Evolutionary conservation across 1,140 invertebrate genomes (phyloP), one percentile per base, ranked within the genome.

Genomic region (Scaptomyza graminum): DNA sequence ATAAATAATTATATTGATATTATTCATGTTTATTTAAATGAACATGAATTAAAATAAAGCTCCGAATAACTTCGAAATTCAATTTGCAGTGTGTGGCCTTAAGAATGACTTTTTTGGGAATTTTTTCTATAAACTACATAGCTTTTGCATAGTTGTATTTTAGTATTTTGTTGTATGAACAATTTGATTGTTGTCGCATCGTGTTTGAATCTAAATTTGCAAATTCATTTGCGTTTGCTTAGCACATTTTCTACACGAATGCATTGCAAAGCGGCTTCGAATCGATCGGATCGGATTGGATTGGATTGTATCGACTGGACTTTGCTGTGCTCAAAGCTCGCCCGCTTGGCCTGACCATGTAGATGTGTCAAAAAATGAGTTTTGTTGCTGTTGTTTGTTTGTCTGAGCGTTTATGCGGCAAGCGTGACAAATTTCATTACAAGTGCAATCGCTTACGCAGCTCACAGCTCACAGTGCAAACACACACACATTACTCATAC

Each of bases 151-250:
- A 28, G n/a, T 22, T 54, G 15, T 44, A 25, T 18, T 52, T 50
- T 55, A 31, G 5, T 31, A 28, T 76, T 51, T 70, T 31, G 15
- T 18, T 62, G 31, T 43, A 47, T 55, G 51, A 25, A 41, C 22
- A 41, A 22, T 71, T 61, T 56, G 64, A 49, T 73, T 69, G 28
- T 73, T 77, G 74, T 85, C 76, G 74, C 63, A 81, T 82, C 64
- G 80, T 66, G 61, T 85, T 82, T 88, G 63, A 72, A 78, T 87
- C 76, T 61, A 74, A 85, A 81, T 85, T 68, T 85, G 82, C 70
- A 81, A 83, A 87, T 78, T 85, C 70, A 85, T 85, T 87, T 78
- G 78, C 67, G 70, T 85, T 85, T 87, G 66, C 54, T 85, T 85
- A 82, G 82, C 82, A 85, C 82, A 82, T 82, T 85, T 82, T 82